Evolutionary conservation across 2,113 vertebrate genomes (phyloP).

Genomic region (Calypte anna): DNA sequence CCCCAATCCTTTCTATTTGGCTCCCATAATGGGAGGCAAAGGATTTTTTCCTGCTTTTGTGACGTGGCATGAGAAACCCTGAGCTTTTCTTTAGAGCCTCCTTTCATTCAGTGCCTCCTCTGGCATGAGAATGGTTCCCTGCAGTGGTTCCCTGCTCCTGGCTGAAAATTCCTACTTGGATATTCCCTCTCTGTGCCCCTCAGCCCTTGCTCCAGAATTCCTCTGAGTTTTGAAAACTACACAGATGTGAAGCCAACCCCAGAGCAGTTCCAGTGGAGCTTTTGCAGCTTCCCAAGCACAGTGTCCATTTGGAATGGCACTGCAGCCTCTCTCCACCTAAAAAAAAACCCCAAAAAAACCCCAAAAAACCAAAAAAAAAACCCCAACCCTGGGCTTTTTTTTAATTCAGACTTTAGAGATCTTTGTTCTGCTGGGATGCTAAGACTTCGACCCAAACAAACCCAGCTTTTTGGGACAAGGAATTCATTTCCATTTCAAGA

Average conservation of each 20-base stretch:
- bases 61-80: rapidly evolving
- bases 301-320: neutral
- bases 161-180: neutral
- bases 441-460: neutral
- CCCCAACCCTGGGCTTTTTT: neutral
- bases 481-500: neutral
- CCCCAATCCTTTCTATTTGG: neutral
- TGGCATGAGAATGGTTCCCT: neutral
- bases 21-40: neutral
- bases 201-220: neutral
- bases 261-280: neutral
- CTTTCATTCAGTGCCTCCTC: neutral
- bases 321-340: neutral
- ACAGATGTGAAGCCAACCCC: neutral
- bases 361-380: neutral
- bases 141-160: neutral
- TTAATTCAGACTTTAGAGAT: neutral
- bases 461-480: rapidly evolving
- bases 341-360: neutral
- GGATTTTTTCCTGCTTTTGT: neutral
- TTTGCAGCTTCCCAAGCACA: neutral
- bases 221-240: rapidly evolving
- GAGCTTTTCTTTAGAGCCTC: neutral
- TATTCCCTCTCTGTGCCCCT: neutral
- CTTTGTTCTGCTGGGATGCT: neutral